Evolutionary conservation across 2,113 vertebrate genomes (phyloP), one percentile per base, ranked within the genome.

Genomic region (Proteles cristata): DNA sequence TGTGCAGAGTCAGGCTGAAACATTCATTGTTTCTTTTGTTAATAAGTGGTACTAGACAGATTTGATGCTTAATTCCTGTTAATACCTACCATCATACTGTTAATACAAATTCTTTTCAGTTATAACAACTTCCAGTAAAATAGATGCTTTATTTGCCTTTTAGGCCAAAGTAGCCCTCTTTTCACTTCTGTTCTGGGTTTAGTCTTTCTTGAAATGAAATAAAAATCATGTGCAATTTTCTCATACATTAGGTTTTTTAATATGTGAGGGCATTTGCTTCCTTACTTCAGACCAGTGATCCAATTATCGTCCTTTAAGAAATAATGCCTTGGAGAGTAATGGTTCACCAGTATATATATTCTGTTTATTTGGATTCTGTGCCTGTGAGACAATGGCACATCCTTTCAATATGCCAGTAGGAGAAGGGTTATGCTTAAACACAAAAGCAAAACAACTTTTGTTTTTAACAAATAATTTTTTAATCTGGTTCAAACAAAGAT

Each of bases 221-320:
- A 82, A 81, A 71, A 82, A 45, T 88, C 4, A 19, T n/a, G 16
- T 50, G 11, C 71, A 23, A 1, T 92, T 33, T 28, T 89, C 19
- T 93, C 0, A 0, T 4, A 55, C 19, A 39, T 90, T 26, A 86
- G 5, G 11, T 84, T 91, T 88, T 45, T 85, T 86, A 58, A n/a
- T 21, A 58, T 68, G 61, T 19, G 31, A 96, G 88, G 61, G 88
- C 5, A 43, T 93, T 86, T 85, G 48, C 50, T 97, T 68, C 88
- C 25, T 85, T 85, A 50, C 31, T 83, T 85, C 53, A 86, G 50
- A 91, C 81, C 35, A 76, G 50, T 71, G 45, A 95, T 31, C 69
- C 77, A 55, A 87, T 79, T 74, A 73, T 77, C 95, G 7, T 73
- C 73, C 50, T n/a, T 95, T 92, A n/a, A 89, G 93, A 96, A 73